phyloP scores from a whole-genome alignment of 2,797 vertebrate species.

The Chaunax sp. region DNA sequence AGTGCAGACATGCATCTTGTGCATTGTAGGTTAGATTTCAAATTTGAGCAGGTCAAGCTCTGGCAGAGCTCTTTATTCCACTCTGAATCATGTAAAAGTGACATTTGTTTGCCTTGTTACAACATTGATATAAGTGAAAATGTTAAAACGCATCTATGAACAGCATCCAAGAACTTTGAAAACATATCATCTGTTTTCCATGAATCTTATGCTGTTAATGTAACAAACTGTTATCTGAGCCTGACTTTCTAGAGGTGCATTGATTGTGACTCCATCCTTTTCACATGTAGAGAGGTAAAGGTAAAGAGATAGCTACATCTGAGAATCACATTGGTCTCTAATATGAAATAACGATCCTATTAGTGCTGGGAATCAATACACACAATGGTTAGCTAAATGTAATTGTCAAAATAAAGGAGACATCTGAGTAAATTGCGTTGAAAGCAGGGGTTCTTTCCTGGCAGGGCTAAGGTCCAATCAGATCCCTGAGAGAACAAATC shows the following conservation, averaged over 20 bases:
- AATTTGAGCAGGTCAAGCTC: background rate
- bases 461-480: background rate
- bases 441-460: slow-evolving; percentile 8
- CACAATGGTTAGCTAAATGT: background rate
- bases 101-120: no score
- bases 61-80: slow-evolving; percentile 2
- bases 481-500: background rate
- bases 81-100: no score
- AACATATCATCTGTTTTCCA: no score
- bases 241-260: slow-evolving; percentile 19
- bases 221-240: background rate
- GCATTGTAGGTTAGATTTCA: background rate
- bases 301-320: slow-evolving; percentile 22
- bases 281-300: slow-evolving; percentile 7
- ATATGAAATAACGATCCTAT: slow-evolving; percentile 21
- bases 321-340: slow-evolving; percentile 21
- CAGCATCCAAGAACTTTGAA: no score
- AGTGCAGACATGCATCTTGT: background rate
- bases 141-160: no score
- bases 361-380: slow-evolving; percentile 34
- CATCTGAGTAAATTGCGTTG: slow-evolving; percentile 1
- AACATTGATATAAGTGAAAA: no score
- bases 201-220: background rate
- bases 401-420: slow-evolving; percentile 15
- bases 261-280: slow-evolving; percentile 18